These are phyloP conservation scores for Argyresthia albistria DNA, from an alignment of 2,888 invertebrate species.

Conservation along the genomic window DNA sequence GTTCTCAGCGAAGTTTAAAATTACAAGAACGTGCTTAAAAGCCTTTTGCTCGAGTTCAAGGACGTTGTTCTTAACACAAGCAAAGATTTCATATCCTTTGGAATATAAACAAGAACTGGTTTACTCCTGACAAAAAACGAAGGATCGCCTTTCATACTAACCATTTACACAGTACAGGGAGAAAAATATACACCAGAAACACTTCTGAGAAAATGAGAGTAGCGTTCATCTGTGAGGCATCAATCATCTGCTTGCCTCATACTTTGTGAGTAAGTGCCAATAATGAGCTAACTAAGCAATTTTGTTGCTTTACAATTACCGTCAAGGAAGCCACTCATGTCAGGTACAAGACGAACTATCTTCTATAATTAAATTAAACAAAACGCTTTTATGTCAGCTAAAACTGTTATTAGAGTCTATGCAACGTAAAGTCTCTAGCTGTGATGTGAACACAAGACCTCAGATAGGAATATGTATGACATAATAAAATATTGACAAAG, in stretches of 20 bases:
- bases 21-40: too few relatives aligned
- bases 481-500: neutral
- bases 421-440: too few relatives aligned
- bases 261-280: neutral
- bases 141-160: neutral
- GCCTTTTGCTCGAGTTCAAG: slow-evolving; percentile 44
- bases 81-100: neutral
- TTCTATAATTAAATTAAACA: too few relatives aligned
- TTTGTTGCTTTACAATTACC: neutral
- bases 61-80: slow-evolving; percentile 21
- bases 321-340: neutral
- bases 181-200: neutral
- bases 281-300: neutral
- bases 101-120: neutral
- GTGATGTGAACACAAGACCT: too few relatives aligned
- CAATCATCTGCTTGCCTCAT: neutral
- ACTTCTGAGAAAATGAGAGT: neutral
- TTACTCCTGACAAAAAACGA: neutral
- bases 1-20: too few relatives aligned
- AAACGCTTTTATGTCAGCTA: too few relatives aligned
- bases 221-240: neutral
- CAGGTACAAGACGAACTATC: neutral
- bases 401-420: too few relatives aligned
- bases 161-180: neutral
- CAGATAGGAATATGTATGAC: neutral